Percentiles rank a stretch among this genome's conserved stretches.
These are phyloP conservation scores for Drosophila bifasciata DNA, from an alignment of 1,140 invertebrate species.

Conservation along the genomic window DNA sequence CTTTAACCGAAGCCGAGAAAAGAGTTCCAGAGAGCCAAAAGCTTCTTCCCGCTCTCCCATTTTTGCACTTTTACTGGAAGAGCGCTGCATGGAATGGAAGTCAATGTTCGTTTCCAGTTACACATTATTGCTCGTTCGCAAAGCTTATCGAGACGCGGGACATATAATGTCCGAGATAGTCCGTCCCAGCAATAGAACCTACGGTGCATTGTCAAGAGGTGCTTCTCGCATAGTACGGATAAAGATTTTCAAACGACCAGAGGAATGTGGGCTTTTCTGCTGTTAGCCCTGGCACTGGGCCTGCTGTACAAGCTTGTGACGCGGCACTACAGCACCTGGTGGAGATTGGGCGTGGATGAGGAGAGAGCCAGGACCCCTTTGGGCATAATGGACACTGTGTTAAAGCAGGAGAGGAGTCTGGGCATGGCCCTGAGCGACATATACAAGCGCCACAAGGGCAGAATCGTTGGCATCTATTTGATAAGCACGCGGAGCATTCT, in stretches of 20 bases:
- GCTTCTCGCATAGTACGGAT: too few species aligned
- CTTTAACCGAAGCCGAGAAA: neutral
- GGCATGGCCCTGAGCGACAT: conserved; percentile 60
- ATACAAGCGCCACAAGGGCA: conserved; percentile 44
- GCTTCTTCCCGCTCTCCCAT: conserved; percentile 21
- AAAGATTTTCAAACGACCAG: too few species aligned
- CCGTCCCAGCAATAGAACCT: too few species aligned
- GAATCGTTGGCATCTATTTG: conserved; percentile 74
- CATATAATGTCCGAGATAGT: too few species aligned
- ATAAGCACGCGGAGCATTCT: conserved; percentile 76
- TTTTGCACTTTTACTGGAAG: too few species aligned
- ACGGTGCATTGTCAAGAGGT: too few species aligned
- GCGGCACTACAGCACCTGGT: conserved; percentile 62
- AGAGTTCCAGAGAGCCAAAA: conserved; percentile 20
- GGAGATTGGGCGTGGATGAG: conserved; percentile 55
- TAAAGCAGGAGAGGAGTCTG: conserved; percentile 44
- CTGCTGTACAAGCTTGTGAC: conserved; percentile 38
- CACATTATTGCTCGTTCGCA: too few species aligned
- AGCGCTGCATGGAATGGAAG: too few species aligned
- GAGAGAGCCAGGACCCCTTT: conserved; percentile 62
- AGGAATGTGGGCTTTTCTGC: conserved; percentile 43
- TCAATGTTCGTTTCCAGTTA: too few species aligned
- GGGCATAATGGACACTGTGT: conserved; percentile 48
- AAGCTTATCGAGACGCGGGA: too few species aligned
- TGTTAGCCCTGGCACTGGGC: conserved; percentile 12